phyloP scores from a whole-genome alignment of 2,888 invertebrate species.

The Sphaeridia pumilis region DNA sequence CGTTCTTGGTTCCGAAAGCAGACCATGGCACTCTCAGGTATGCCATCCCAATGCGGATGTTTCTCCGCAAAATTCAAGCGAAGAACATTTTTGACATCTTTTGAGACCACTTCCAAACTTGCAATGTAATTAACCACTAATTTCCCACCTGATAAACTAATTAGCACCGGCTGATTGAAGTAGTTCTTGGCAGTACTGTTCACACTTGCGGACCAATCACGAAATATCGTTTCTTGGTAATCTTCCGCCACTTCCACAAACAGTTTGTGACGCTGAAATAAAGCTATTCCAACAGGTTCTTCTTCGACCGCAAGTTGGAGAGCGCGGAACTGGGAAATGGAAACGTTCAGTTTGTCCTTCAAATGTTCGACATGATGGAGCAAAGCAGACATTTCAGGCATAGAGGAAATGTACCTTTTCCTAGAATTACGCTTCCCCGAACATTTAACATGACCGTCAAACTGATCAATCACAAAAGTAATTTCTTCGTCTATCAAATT shows the following conservation, averaged over 20 bases:
- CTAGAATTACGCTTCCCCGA: neutral
- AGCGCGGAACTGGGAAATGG: constrained; percentile 21
- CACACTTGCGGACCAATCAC: constrained; percentile 64
- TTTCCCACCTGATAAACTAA: constrained; percentile 49
- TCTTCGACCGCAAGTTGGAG: constrained; percentile 18
- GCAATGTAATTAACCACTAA: constrained; percentile 73
- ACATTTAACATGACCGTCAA: constrained; percentile 3
- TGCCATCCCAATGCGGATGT: no score
- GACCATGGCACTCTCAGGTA: neutral
- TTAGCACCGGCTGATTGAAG: constrained; percentile 62
- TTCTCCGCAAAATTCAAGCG: no score
- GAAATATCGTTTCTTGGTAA: constrained; percentile 60
- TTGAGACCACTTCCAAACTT: constrained; percentile 43
- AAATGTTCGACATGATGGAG: constrained; percentile 25
- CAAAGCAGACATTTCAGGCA: constrained; percentile 25
- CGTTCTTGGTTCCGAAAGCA: neutral
- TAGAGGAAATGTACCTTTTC: neutral
- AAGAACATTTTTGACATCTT: constrained; percentile 7
- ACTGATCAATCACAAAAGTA: constrained; percentile 36
- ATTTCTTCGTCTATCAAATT: constrained; percentile 64
- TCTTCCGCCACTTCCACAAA: constrained; percentile 56
- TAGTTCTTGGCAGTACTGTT: constrained; percentile 61
- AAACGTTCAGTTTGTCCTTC: constrained; percentile 15
- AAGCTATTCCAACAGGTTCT: constrained; percentile 45
- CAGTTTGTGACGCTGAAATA: constrained; percentile 59